Evolutionary conservation across 1,140 invertebrate genomes (phyloP), one percentile per base, ranked within the genome.

Genomic region (Aphelinus atriplicis): DNA sequence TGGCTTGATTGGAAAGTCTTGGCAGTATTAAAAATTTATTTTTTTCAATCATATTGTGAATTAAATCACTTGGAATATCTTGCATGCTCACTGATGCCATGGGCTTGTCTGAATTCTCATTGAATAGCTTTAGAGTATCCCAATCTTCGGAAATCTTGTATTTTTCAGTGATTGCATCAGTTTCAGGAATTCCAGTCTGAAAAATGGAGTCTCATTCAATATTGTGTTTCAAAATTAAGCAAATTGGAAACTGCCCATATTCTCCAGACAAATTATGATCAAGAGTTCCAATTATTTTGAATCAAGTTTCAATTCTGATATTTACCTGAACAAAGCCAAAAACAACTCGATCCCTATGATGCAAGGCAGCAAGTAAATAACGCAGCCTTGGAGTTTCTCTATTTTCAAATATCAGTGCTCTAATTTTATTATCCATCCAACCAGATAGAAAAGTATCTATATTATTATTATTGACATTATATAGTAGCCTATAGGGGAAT

Each of bases 21-120:
- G 97, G 97, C 62, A 98, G 87, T 6, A 93, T 91, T 48, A 98
- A 89, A 86, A 95, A 97, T 85, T 96, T 95, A 88, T 98, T 97
- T 57, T 92, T 92, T 45, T 94, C 92, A 63, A 98, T 94, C 51
- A 98, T 91, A 86, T 98, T 95, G 76, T 94, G 93, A 85, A 98
- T 91, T 0, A 95, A 96, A 71, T 94, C 91, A 47, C 92, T 93
- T 7, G 95, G 94, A 81, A 97, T 95, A 84, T 97, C 95, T 53
- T 93, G 89, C 92, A 97, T 96, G 72, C 93, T 90, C 58, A 98
- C 90, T 70, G 94, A 95, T 48, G 96, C 96, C 68, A 94, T 93
- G 1, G 97, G 95, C 68, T 92, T 90, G 7, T 91, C 88, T 2
- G 90, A 90, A 84, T 97, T 94, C 86, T 98, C 97, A 87, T 98